Percentiles rank a stretch among this genome's conserved stretches.
Evolutionary conservation across 2,888 invertebrate genomes (phyloP).

Genomic region (Tribolium freemani): DNA sequence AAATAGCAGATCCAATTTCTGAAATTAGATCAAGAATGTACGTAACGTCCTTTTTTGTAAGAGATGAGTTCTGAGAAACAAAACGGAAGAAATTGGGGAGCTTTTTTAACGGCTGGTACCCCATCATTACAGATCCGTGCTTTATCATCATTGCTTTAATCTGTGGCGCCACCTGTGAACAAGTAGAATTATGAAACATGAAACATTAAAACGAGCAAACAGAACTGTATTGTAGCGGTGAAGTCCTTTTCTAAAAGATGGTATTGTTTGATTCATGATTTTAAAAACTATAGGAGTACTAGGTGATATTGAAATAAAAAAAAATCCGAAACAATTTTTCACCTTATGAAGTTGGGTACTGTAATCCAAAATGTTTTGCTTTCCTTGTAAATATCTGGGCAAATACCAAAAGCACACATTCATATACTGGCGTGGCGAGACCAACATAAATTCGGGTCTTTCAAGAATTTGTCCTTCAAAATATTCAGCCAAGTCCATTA

Average conservation of each 20-base stretch:
- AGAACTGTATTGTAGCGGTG: not conserved
- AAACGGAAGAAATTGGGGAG: slow-evolving; percentile 79
- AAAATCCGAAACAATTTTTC: slow-evolving; percentile 30
- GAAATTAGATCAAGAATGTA: slow-evolving; percentile 75
- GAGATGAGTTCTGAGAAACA: slow-evolving; percentile 75
- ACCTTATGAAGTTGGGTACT: slow-evolving; percentile 66
- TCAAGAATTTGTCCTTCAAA: slow-evolving; percentile 66
- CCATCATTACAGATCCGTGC: slow-evolving; percentile 76
- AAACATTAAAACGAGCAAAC: not conserved
- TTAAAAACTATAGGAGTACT: too few species aligned
- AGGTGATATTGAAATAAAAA: not conserved
- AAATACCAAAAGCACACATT: slow-evolving; percentile 83
- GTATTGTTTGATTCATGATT: too few species aligned
- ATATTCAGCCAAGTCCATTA: slow-evolving; percentile 69
- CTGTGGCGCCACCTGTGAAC: slow-evolving; percentile 73
- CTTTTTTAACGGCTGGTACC: slow-evolving; percentile 75
- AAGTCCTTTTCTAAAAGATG: too few species aligned
- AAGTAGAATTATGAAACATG: slow-evolving; percentile 1
- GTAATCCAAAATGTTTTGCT: slow-evolving; percentile 61
- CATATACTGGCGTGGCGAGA: slow-evolving; percentile 73
- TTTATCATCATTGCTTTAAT: slow-evolving; percentile 78
- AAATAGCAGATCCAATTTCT: slow-evolving; percentile 68
- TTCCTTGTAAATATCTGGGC: slow-evolving; percentile 69
- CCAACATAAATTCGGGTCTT: slow-evolving; percentile 66
- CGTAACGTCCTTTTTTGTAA: slow-evolving; percentile 72